Evolutionary conservation across 2,113 vertebrate genomes (phyloP).

Genomic region (Planiliza haematocheilus): DNA sequence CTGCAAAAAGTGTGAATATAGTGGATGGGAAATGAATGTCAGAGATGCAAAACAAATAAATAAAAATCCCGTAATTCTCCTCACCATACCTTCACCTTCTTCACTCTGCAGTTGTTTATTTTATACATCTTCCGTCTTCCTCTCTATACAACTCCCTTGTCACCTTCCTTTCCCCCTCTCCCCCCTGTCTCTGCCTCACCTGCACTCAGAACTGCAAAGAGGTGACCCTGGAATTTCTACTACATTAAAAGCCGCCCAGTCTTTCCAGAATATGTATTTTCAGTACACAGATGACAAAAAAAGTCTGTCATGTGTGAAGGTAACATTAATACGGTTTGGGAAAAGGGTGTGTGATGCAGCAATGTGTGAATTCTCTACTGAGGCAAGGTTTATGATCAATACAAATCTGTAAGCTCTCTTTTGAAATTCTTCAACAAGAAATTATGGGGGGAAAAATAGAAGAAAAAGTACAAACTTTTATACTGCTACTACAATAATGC

Average conservation of each 20-base stretch:
- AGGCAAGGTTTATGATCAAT: slow-evolving; percentile 11
- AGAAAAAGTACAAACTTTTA: too few relatives aligned
- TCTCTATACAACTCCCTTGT: neutral
- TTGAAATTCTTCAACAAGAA: too few relatives aligned
- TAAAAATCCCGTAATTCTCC: too few relatives aligned
- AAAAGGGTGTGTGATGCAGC: slow-evolving; percentile 12
- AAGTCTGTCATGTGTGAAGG: neutral
- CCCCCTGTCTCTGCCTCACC: neutral
- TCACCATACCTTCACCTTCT: neutral
- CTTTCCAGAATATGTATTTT: slow-evolving; percentile 1
- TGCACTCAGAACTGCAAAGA: neutral
- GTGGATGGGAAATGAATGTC: neutral
- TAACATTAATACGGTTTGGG: slow-evolving; percentile 9
- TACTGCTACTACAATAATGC: too few relatives aligned
- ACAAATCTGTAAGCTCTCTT: neutral
- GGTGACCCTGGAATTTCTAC: slow-evolving; percentile 3
- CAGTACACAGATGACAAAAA: neutral
- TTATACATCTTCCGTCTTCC: too few relatives aligned
- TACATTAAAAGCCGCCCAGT: neutral
- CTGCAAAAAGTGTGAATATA: neutral
- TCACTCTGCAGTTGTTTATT: too few relatives aligned
- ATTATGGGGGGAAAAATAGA: too few relatives aligned
- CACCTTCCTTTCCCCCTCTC: neutral
- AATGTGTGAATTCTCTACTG: slow-evolving; percentile 4
- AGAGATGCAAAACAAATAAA: too few relatives aligned